Evolutionary conservation across 2,888 invertebrate species (phyloP).

Genomic region (Dione vanillae): DNA sequence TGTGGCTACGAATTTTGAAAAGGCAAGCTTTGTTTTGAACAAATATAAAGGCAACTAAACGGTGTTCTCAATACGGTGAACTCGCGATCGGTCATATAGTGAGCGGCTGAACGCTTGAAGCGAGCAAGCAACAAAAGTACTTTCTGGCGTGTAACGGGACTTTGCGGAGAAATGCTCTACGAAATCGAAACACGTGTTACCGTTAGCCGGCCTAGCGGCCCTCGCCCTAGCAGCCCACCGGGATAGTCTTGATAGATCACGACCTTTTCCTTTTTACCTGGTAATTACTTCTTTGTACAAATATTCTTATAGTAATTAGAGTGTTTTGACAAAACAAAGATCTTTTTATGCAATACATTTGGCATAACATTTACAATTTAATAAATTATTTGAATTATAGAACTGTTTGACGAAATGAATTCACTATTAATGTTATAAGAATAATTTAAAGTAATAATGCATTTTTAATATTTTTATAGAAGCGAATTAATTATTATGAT

Average conservation of each 20-base stretch:
- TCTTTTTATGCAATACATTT: too few relatives aligned
- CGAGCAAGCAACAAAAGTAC: constrained; percentile 78
- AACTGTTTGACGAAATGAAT: too few relatives aligned
- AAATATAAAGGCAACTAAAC: constrained; percentile 66
- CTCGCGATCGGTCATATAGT: constrained; percentile 70
- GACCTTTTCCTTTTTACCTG: constrained; percentile 42
- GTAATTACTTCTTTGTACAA: not conserved
- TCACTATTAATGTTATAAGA: too few relatives aligned
- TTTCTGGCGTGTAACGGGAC: constrained; percentile 83
- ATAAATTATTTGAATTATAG: too few relatives aligned
- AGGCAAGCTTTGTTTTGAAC: constrained; percentile 69
- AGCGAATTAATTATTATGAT: not conserved
- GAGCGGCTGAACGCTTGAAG: constrained; percentile 51
- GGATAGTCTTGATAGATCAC: constrained; percentile 76
- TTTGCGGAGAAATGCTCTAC: constrained; percentile 82
- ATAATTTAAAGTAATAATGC: not conserved
- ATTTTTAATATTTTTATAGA: not conserved
- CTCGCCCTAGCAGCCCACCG: constrained; percentile 70
- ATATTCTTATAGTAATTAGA: not conserved
- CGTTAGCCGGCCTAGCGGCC: constrained; percentile 80
- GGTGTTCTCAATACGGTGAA: constrained; percentile 76
- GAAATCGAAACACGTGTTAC: constrained; percentile 84
- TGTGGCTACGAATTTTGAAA: constrained; percentile 61
- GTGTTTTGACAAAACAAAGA: not conserved
- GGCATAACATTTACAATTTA: too few relatives aligned